A percentile compares a stretch with the other conserved stretches of the same genome.
phyloP scores from a whole-genome alignment of 2,113 vertebrate species.

The Dromaius novaehollandiae region DNA sequence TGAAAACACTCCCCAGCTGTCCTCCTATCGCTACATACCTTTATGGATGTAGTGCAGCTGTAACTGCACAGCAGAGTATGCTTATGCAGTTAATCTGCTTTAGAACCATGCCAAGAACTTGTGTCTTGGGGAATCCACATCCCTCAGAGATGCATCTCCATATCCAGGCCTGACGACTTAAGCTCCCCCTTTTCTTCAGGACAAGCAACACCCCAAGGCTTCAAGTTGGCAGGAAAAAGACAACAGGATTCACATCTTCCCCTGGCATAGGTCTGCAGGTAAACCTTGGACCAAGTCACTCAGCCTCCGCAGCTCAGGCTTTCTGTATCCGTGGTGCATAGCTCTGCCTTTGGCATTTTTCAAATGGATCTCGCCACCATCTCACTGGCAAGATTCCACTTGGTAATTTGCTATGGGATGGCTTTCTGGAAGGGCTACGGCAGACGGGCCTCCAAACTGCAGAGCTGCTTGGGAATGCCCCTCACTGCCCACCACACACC shows the following conservation, averaged over 20 bases:
- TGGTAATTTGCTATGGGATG: not conserved
- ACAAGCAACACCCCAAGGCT: not conserved
- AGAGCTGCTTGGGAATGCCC: not conserved
- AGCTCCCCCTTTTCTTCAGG: not conserved
- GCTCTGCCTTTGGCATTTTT: not conserved
- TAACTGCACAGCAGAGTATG: not conserved
- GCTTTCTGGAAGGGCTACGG: not conserved
- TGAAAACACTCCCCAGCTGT: not conserved
- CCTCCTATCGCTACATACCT: not conserved
- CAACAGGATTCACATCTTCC: not conserved
- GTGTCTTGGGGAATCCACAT: not conserved
- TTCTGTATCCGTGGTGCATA: not conserved
- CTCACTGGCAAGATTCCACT: not conserved
- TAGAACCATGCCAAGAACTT: not conserved
- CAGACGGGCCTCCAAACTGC: not conserved
- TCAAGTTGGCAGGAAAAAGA: accelerated
- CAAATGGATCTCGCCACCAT: not conserved
- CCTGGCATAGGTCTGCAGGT: not conserved
- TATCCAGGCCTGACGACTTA: not conserved
- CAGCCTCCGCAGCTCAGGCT: not conserved
- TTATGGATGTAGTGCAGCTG: not conserved
- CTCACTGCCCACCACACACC: not conserved
- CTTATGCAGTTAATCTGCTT: not conserved
- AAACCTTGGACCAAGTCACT: not conserved
- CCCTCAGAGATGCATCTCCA: not conserved